Evolutionary conservation across 2,888 invertebrate genomes (phyloP).

Genomic region (Augochlorella aurata): DNA sequence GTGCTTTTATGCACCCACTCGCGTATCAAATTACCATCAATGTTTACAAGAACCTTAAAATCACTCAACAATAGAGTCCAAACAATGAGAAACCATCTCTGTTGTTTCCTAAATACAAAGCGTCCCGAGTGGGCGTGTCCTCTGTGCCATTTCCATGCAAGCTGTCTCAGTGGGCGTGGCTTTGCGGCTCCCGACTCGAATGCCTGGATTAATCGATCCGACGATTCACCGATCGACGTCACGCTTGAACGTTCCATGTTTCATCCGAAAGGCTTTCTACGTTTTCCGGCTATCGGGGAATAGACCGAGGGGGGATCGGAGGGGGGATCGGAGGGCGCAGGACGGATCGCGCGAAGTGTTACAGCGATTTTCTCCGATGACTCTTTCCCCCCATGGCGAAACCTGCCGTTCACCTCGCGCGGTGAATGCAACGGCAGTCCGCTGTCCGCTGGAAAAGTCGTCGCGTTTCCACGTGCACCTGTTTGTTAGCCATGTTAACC

Average conservation of each 20-base stretch:
- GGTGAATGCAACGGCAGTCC: conserved; percentile 7
- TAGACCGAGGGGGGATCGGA: background rate
- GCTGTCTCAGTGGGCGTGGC: background rate
- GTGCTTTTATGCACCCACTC: no score
- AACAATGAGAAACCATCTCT: no score
- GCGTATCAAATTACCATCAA: no score
- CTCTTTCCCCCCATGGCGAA: conserved; percentile 12
- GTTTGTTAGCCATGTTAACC: background rate
- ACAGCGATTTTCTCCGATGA: conserved; percentile 2
- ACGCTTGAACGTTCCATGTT: background rate
- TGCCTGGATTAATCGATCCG: background rate
- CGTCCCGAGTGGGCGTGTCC: no score
- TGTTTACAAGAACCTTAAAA: no score
- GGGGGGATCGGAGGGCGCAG: background rate
- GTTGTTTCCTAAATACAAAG: no score
- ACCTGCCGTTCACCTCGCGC: conserved; percentile 31
- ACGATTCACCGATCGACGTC: background rate
- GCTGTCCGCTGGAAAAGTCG: conserved; percentile 16
- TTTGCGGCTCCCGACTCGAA: background rate
- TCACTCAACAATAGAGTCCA: no score
- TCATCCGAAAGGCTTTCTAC: background rate
- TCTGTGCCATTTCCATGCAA: background rate
- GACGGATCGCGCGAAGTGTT: conserved; percentile 6
- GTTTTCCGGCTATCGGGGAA: background rate
- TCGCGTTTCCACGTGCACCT: conserved; percentile 42